Percentiles rank a stretch among this genome's conserved stretches.
Conservation (phyloP, 1,140 invertebrate species). For the Acromyrmex echinatior region DNA sequence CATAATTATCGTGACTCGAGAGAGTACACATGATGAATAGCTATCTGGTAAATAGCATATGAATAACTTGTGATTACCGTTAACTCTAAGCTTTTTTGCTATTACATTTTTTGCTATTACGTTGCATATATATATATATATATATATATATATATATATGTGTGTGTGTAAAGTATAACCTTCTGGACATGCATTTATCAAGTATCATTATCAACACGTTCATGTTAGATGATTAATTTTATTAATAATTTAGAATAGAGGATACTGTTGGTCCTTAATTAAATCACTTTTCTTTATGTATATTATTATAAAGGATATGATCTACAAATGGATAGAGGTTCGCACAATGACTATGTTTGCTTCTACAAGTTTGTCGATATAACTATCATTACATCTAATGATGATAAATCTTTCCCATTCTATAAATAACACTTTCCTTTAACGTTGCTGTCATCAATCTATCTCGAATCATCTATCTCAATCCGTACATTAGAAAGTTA, state of each 20-base stretch:
- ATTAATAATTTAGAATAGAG: neutral
- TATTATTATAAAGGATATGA: neutral
- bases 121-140: neutral
- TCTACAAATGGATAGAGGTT: neutral
- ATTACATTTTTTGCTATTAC: constrained; percentile 32
- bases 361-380: constrained; percentile 2
- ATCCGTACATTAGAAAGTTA: neutral
- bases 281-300: constrained; percentile 5
- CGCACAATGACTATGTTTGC: constrained; percentile 4
- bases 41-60: neutral
- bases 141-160: neutral
- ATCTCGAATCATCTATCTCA: neutral
- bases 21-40: constrained; percentile 15
- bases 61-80: constrained; percentile 31
- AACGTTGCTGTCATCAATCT: constrained; percentile 4
- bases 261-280: constrained; percentile 15
- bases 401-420: constrained; percentile 26
- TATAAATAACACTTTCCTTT: neutral
- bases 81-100: constrained; percentile 6
- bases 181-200: constrained; percentile 8
- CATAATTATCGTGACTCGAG: neutral
- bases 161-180: neutral
- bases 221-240: constrained; percentile 23
- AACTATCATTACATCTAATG: constrained; percentile 30
- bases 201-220: neutral